A percentile compares a stretch with the other conserved stretches of the same genome.
These are phyloP conservation scores for Charina bottae DNA, from an alignment of 2,113 vertebrate genomes.

Conservation along the genomic window DNA sequence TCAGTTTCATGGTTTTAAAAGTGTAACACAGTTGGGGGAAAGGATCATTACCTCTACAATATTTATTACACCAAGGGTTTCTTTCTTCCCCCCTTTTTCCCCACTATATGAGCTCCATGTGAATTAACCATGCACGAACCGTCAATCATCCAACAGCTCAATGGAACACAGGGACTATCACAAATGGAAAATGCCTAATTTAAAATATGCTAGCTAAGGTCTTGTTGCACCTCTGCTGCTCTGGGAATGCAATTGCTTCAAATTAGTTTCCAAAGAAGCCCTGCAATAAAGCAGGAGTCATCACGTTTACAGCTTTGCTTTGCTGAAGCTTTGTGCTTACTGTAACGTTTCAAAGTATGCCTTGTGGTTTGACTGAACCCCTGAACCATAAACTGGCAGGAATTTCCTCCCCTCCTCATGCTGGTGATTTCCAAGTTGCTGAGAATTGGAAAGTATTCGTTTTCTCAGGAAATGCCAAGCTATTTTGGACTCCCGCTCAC, in stretches of 20 bases:
- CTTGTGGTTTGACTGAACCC: constrained; percentile 33
- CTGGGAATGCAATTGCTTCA: constrained; percentile 60
- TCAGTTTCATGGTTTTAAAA: background rate
- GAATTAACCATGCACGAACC: constrained; percentile 58
- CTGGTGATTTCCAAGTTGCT: constrained; percentile 28
- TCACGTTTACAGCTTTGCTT: constrained; percentile 59
- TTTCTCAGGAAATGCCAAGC: constrained; percentile 23
- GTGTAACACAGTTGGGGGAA: background rate
- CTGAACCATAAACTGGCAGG: constrained; percentile 35
- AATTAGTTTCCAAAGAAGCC: constrained; percentile 61
- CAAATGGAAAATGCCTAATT: constrained; percentile 62
- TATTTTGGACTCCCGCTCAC: background rate
- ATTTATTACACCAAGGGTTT: constrained; percentile 12
- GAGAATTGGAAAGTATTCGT: constrained; percentile 30
- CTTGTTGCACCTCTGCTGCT: constrained; percentile 53
- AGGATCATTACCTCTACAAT: constrained; percentile 25
- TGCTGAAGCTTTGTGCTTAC: constrained; percentile 61
- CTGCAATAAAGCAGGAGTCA: constrained; percentile 61
- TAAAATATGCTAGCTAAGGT: constrained; percentile 68
- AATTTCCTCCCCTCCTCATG: constrained; percentile 12
- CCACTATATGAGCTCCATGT: constrained; percentile 25
- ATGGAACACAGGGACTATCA: constrained; percentile 54
- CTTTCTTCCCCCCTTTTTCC: background rate
- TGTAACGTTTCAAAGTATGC: constrained; percentile 48
- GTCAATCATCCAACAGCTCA: constrained; percentile 59